Conservation (phyloP, 2,888 invertebrate genomes). For the Ptilodon capucinus region DNA sequence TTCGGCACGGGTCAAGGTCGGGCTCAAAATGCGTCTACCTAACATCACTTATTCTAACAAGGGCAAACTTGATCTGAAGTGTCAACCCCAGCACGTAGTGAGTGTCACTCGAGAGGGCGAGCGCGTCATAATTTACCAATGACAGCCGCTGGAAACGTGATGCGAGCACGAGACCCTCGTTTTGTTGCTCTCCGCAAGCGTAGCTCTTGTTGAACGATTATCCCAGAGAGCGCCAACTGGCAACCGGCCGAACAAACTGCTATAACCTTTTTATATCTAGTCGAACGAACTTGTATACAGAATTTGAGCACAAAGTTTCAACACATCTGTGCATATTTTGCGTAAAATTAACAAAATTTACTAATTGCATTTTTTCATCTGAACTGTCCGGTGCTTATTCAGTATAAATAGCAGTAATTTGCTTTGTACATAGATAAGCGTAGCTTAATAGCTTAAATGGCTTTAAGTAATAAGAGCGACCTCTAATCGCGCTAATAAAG, state of each 20-base stretch:
- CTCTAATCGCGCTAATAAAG: constrained; percentile 61
- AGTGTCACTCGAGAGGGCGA: constrained; percentile 11
- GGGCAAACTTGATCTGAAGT: constrained; percentile 13
- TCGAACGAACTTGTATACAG: not conserved
- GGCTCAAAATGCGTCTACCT: constrained; percentile 21
- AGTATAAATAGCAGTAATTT: constrained; percentile 12
- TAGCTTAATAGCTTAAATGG: constrained; percentile 55
- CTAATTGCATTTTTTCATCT: constrained; percentile 25
- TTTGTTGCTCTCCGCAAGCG: constrained; percentile 11
- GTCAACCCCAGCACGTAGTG: constrained; percentile 14
- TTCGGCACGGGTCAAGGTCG: constrained; percentile 29
- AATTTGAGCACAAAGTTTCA: not conserved
- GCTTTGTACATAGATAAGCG: constrained; percentile 33
- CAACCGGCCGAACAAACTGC: constrained; percentile 20
- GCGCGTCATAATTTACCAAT: constrained; percentile 34
- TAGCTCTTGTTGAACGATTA: not conserved
- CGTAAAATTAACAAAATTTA: constrained; percentile 15
- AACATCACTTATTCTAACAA: constrained; percentile 23
- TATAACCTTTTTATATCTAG: constrained; percentile 1
- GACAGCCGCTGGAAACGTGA: constrained; percentile 26
- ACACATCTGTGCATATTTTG: not conserved
- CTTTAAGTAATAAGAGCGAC: constrained; percentile 62
- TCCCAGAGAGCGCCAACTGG: constrained; percentile 17
- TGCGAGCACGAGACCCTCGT: constrained; percentile 7
- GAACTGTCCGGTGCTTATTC: constrained; percentile 8